Conservation (phyloP, 2,797 vertebrate species). For the Glossophaga mutica region DNA sequence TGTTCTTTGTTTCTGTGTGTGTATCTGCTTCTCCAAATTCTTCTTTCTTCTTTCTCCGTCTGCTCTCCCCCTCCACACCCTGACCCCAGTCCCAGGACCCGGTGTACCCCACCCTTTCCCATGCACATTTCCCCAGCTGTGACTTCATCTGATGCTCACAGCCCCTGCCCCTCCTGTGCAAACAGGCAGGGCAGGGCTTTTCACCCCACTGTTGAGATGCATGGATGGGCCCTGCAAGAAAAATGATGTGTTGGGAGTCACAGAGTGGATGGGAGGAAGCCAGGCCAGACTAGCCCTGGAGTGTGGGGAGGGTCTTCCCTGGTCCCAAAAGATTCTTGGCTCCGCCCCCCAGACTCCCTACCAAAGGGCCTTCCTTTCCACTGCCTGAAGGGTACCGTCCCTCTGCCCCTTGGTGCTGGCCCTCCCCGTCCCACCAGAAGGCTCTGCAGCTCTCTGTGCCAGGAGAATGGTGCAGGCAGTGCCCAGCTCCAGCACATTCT, state of each 20-base stretch:
- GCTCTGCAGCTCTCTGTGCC: background rate
- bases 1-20: background rate
- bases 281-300: background rate
- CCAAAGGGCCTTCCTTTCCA: background rate
- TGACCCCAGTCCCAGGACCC: background rate
- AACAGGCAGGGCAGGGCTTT: background rate
- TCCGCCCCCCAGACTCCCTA: background rate
- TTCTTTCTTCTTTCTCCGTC: background rate
- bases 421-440: background rate
- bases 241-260: background rate
- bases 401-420: background rate
- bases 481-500: slow-evolving; percentile 38
- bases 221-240: background rate
- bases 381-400: background rate
- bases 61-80: background rate
- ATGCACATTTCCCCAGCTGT: background rate
- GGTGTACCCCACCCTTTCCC: background rate
- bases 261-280: background rate
- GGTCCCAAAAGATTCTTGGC: background rate
- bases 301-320: background rate
- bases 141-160: background rate
- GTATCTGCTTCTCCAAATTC: background rate
- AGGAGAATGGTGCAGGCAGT: background rate
- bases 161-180: background rate
- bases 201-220: background rate